These are phyloP conservation scores for Shinisaurus crocodilurus DNA, from an alignment of 2,113 vertebrate genomes.

Conservation along the genomic window DNA sequence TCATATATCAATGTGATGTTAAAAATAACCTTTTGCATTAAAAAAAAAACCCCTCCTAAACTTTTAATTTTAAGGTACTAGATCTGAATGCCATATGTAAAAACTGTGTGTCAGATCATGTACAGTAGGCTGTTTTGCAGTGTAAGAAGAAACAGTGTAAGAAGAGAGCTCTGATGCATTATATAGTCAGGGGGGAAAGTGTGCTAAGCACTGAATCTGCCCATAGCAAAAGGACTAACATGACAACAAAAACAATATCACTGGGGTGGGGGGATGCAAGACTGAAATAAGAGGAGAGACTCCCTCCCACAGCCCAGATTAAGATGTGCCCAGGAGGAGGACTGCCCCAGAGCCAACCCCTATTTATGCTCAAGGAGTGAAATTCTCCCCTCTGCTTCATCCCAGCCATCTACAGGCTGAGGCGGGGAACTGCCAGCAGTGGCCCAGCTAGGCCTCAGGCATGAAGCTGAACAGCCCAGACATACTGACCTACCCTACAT, in stretches of 20 bases:
- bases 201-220: background rate
- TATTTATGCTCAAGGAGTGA: background rate
- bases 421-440: background rate
- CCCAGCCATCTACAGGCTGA: background rate
- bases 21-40: background rate
- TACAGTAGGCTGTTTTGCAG: no score
- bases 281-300: no score
- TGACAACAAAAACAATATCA: background rate
- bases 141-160: background rate
- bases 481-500: background rate
- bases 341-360: background rate
- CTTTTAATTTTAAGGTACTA: background rate
- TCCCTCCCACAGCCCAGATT: no score
- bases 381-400: background rate
- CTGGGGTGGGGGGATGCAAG: background rate
- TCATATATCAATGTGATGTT: background rate
- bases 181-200: background rate
- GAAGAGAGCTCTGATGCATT: background rate
- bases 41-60: background rate
- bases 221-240: background rate
- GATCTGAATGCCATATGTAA: background rate
- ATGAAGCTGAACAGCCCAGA: background rate
- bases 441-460: background rate
- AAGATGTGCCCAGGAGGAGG: no score
- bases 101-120: background rate